Base-by-base conservation (phyloP, 2,888 invertebrate species). In the Callosobruchus maculatus region DNA sequence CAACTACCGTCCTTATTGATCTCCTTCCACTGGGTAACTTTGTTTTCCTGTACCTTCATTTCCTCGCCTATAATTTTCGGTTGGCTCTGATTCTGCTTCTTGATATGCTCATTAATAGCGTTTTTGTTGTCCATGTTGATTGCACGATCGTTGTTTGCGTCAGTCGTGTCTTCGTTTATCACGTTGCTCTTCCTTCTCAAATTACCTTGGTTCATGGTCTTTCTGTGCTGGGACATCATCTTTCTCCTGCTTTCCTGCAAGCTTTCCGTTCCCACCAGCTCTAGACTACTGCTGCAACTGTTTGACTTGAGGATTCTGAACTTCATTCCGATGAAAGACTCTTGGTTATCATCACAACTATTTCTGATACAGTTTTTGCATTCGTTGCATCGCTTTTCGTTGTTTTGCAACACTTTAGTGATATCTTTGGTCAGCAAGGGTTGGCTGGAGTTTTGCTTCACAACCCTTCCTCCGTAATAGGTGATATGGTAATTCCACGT, bases 401-500 rank as follows among this genome's bases (percentile, higher is more conserved):
- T 83, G 72, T 88, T 90, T 85, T 90, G 89, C 73, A 93, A 93
- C 87, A 93, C 93, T 77, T 92, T 91, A 92, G 93, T 92, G 78
- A 93, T 93, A 20, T 91, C 91, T 87, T 91, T 91, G 9, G 93
- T 93, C 89, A 93, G 90, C 0, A 93, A 92, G 79, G 92, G 92
- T 68, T 91, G 90, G 78, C 90, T 90, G 68, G 90, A 90, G 84
- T 92, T 91, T 78, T 91, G 91, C 81, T 93, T 92, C 30, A 95
- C 89, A 70, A 96, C 93, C 84, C 93, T 92, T 5, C 96, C 95
- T 0, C 96, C 96, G 83, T 95, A 96, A 85, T 96, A 97, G 5
- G 96, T 96, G 9, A 96, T 92, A 22, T n/a, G n/a, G 95, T 94
- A 7, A 95, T 95, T n/a, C 96, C 96, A 83, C 93, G 94, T 83